Evolutionary conservation across 2,113 vertebrate species (phyloP), one percentile per base, ranked within the genome.

Genomic region (Gallinago jamesoni): DNA sequence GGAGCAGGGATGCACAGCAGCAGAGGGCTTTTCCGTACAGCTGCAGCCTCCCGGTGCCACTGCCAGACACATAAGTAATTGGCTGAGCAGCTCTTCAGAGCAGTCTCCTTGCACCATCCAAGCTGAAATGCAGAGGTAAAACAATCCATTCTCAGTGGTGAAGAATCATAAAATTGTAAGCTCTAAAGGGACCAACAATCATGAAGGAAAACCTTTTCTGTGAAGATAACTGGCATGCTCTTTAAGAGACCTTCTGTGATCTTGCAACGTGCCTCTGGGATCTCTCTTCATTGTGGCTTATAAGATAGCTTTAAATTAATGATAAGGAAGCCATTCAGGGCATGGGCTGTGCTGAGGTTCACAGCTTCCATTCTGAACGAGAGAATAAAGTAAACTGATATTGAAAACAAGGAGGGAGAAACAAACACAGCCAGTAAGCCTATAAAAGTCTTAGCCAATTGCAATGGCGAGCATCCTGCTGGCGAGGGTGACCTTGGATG

Each of bases 401-500:
- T 88, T 91, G 93, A 96, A 95, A 85, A 86, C 90, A 94, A 94
- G 93, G 81, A 94, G 83, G 63, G 78, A 94, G 96, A 95, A 86
- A 83, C 82, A 94, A 94, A 89, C 59, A 33, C 63, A 96, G 93
- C 48, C 93, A 92, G 69, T 97, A 97, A 98, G 96, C 97, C 97
- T 97, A 86, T 95, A 94, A 96, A 94, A 94, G 97, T 87, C 87
- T 97, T 96, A 92, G 75, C 93, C 90, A 97, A 95, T 97, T 94
- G 95, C 84, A 66, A 94, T 95, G 91, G 95, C 25, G 96, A 97
- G 74, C 91, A 97, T 96, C 94, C 85, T 87, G 95, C 86, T 82
- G 85, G 70, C 25, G 6, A 89, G 93, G 86, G 81, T 94, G 97
- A 98, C 98, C 98, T 98, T 97, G 97, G 87, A 92, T 97, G 96